Base-by-base conservation (phyloP, 2,113 vertebrate species). In the Seriola rivoliana region DNA sequence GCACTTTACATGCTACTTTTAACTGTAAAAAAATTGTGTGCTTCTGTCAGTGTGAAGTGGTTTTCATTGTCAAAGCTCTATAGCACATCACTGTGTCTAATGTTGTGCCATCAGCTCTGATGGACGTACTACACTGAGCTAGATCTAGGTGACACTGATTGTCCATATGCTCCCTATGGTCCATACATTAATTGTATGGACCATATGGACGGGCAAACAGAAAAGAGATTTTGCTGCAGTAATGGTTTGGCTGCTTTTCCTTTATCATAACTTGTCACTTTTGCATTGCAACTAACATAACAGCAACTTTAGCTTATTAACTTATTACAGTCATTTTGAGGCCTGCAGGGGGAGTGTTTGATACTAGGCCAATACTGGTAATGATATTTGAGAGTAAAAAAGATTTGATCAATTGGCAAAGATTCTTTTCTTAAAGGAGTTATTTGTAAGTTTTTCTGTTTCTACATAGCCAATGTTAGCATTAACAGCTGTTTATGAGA, bases 161-260 rank as follows among this genome's bases (percentile, higher is more conserved):
- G 21, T n/a, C 52, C 3, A 9, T n/a, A n/a, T 54, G 50, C 50
- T 54, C 50, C n/a, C 8, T 54, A 54, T 54, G 5, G 9, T n/a
- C 19, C 50, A 54, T 17, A 64, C 46, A 48, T 16, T 48, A 71
- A 25, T 72, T 72, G 59, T 9, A 3, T 40, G 25, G 69, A 68
- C 67, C 40, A 10, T 42, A 42, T 42, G 40, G 40, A 42, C 40
- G 10, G 40, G 40, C 10, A 42, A 42, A 42, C 8, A 32, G 25
- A 32, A 59, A 32, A 14, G 10, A 16, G 4, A 57, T 32, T 60
- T 19, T 34, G 14, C 14, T 60, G 16, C 16, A 55, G 5, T 29
- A 60, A 16, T 16, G 57, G 57, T 14, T 32, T 19, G 34, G 14
- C 16, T 16, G 32, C 0, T 59, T 59, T 59, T 34, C 32, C 29